Evolutionary conservation across 2,888 invertebrate genomes (phyloP), one percentile per base, ranked within the genome.

Genomic region (Drosophila sordidula): DNA sequence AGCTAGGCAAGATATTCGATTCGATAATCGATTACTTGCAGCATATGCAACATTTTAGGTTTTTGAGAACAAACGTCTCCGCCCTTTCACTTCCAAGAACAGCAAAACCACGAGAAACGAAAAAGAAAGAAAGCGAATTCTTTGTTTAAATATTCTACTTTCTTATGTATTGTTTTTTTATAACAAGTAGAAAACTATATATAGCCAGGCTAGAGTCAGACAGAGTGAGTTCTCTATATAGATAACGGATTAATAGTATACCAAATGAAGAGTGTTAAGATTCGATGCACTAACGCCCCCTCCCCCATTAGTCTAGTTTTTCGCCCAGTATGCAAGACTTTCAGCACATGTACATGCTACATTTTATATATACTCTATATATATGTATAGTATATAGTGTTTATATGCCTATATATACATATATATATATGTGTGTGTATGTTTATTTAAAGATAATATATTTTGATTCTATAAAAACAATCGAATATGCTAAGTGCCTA

Each of bases 401-500:
- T 12, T 51, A 38, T 49, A 49, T 47, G 18, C 16, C 12, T 16
- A 36, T 61, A 29, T 58, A 36, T 46, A 42, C 56, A 50, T 75
- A 56, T 47, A 58, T 62, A 55, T 58, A 64, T 74, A 69, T 69
- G 62, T 74, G 22, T 56, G 26, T 68, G 16, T 59, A 54, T 57
- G 54, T 59, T 69, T 52, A 66, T 70, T 70, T 70, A 65, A 75
- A 62, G 47, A 62, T 57, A 54, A 71, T 66, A 61, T 75, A 63
- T 72, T 75, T 85, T 85, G 80, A 83, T 78, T 83, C 80, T 83
- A 83, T 78, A 65, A 81, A 83, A 80, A 85, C 82, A 80, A 80
- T 75, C 85, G 82, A 85, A 87, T 85, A 84, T 80, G 85, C 80
- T 87, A 85, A 84, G 87, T 86, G 86, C 76, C 81, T 83, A 84